These are phyloP conservation scores for Tretioscincus oriximinensis DNA, from an alignment of 2,113 vertebrate species.

Conservation along the genomic window DNA sequence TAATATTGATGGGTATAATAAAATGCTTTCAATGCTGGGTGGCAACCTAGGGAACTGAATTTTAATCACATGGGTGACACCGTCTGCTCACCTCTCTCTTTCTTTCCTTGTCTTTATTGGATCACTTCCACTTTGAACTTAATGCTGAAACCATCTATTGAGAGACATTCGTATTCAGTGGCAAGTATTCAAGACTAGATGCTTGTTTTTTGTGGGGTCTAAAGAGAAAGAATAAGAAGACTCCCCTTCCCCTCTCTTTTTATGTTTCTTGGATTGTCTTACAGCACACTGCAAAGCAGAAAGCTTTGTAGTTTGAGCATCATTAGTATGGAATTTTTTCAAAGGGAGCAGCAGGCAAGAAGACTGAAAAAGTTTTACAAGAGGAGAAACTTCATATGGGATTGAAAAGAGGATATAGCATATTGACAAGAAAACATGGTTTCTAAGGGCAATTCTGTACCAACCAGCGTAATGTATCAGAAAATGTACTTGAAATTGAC, in stretches of 20 bases:
- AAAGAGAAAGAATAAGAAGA: slow-evolving; percentile 60
- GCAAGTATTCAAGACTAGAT: slow-evolving; percentile 68
- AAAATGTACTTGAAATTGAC: too few species aligned
- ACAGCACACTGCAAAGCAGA: slow-evolving; percentile 49
- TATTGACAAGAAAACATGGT: background rate
- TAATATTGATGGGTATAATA: slow-evolving; percentile 21
- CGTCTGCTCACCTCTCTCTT: slow-evolving; percentile 60
- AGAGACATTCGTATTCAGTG: slow-evolving; percentile 58
- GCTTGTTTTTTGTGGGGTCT: slow-evolving; percentile 64
- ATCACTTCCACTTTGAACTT: slow-evolving; percentile 67
- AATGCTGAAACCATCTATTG: slow-evolving; percentile 65
- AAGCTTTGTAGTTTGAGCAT: slow-evolving; percentile 50
- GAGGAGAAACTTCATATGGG: background rate
- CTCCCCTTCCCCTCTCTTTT: slow-evolving; percentile 57
- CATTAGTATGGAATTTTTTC: slow-evolving; percentile 21
- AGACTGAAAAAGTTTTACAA: background rate
- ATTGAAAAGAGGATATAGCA: background rate
- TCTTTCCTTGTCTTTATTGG: slow-evolving; percentile 49
- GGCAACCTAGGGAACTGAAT: slow-evolving; percentile 37
- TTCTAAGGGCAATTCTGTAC: too few species aligned
- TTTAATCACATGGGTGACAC: slow-evolving; percentile 65
- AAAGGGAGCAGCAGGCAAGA: background rate
- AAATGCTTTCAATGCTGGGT: slow-evolving; percentile 52
- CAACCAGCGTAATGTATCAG: too few species aligned
- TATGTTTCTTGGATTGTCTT: slow-evolving; percentile 62